Evolutionary conservation across 2,888 invertebrate species (phyloP).

Genomic region (Autographa pulchrina): DNA sequence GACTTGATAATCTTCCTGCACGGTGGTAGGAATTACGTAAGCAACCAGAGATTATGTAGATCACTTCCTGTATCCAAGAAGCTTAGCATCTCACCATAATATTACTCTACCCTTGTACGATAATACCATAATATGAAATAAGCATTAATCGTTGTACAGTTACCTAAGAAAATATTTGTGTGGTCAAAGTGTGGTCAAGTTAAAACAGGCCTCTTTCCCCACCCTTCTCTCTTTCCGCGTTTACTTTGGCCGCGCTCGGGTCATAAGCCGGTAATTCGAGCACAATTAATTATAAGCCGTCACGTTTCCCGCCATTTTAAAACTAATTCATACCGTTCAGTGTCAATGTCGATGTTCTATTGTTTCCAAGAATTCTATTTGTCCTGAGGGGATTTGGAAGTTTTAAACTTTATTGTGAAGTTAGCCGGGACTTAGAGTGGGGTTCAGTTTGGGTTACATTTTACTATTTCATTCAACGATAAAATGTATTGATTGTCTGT

Average conservation of each 20-base stretch:
- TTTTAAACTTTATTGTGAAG: neutral
- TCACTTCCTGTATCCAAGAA: constrained; percentile 4
- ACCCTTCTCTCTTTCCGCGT: constrained; percentile 22
- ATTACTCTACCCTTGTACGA: neutral
- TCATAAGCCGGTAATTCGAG: constrained; percentile 42
- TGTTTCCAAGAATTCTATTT: constrained; percentile 24
- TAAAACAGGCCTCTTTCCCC: neutral
- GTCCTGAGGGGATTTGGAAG: constrained; percentile 17
- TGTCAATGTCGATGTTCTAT: constrained; percentile 17
- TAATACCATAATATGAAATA: neutral
- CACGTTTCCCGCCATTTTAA: constrained; percentile 35
- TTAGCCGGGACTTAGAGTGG: neutral
- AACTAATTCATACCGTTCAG: constrained; percentile 27
- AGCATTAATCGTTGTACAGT: neutral
- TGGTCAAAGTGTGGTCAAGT: constrained; percentile 10
- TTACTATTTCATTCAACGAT: neutral
- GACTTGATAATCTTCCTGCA: neutral
- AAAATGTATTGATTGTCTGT: neutral
- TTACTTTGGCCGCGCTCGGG: constrained; percentile 12
- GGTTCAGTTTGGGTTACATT: neutral
- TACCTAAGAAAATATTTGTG: neutral
- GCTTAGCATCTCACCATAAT: neutral
- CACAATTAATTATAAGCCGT: constrained; percentile 45
- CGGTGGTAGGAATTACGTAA: neutral
- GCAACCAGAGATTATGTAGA: constrained; percentile 4